Evolutionary conservation across 2,797 vertebrate species (phyloP), one percentile per base, ranked within the genome.

Genomic region (Cynopterus sphinx): DNA sequence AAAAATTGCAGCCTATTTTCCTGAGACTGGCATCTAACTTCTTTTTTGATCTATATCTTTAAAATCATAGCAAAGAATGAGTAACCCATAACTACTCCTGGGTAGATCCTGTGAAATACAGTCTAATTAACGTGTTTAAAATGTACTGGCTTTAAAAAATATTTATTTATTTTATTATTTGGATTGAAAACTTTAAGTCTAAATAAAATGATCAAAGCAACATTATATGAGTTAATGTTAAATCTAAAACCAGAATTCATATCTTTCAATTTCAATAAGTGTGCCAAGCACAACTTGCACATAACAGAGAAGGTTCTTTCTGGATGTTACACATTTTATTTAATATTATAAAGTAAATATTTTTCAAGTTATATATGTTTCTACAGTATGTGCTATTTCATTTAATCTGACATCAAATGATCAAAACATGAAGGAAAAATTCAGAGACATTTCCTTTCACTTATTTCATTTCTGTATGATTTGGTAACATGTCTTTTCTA

Each of bases 401-500:
- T 88, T 92, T 92, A 92, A 71, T 22, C 49, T 71, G 49, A 53
- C 28, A 84, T 81, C 33, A 75, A 92, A 28, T 83, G 21, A 84
- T 75, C n/a, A 73, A 88, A 93, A 90, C 75, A 16, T 84, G 41
- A 39, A 59, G 77, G 67, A 95, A 87, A 87, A 91, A 49, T 94
- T 87, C 51, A 89, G 55, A 75, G 36, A 49, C 82, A 82, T 68
- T 87, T 78, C 57, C 84, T 91, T 91, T 88, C 55, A 75, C 71
- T 87, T 93, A 91, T 87, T 92, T 41, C 36, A 83, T 92, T 96
- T 95, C 77, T 92, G 36, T 67, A 49, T 93, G 91, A 46, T 46
- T 97, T 94, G 49, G 49, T 94, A 93, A 77, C 57, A 26, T 77
- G 53, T 16, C 77, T 31, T 88, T 90, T 90, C 89, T 55, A 59